Evolutionary conservation across 2,797 vertebrate genomes (phyloP), one percentile per base, ranked within the genome.

Genomic region (Acanthopagrus latus): DNA sequence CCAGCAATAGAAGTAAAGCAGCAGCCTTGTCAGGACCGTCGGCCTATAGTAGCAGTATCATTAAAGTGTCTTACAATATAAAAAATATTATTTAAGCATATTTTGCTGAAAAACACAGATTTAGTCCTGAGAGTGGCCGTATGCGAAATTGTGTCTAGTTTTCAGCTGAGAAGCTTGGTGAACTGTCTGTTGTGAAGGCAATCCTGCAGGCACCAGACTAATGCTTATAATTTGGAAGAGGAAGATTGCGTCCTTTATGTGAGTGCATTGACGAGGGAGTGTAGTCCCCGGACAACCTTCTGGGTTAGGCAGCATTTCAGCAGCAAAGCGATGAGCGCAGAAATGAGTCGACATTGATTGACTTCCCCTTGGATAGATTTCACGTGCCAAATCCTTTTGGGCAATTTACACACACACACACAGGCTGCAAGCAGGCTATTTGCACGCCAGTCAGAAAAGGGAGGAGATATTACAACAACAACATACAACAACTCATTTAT

Each of bases 321-420:
- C 29, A 33, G 29, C 29, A 33, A 67, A 77, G 52, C 3, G 1
- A 43, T 20, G 41, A 68, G 56, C 8, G n/a, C 41, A 72, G 54
- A 55, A 81, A 77, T 83, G 5, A 81, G 38, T 56, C 16, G 52
- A 79, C 67, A 64, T 78, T 79, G 64, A 82, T 62, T 33, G 67
- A 83, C 57, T 69, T 83, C 41, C 76, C 27, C 64, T 51, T 55
- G 46, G 68, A 81, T 16, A 62, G 56, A 85, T 88, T 80, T 58
- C 52, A 80, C 64, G 23, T 54, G 29, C 57, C 56, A 67, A 59
- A 70, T 54, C 60, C 56, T 78, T 59, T 29, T 52, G 12, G 41
- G 69, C 57, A 52, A 62, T 78, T 64, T 83, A 43, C 59, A 82
- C 29, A 72, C 38, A 67, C 50, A 64, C 46, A 54, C 33, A 38